phyloP scores from a whole-genome alignment of 2,113 vertebrate species.

The Rhodinocichla rosea region DNA sequence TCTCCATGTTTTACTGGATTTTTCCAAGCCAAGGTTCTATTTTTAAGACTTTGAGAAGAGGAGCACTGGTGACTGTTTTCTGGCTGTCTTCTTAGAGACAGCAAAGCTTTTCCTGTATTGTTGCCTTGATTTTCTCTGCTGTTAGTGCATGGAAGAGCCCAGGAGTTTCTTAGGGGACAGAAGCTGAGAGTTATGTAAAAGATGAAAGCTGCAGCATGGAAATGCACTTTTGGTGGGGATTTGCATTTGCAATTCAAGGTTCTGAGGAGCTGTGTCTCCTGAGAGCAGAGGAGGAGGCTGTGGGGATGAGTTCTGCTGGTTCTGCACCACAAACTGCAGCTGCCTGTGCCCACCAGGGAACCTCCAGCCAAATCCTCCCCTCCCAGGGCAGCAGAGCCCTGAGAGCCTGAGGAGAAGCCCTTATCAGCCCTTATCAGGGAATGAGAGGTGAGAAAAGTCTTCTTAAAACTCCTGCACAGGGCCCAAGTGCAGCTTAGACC shows the following conservation, averaged over 20 bases:
- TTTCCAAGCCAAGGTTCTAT: neutral
- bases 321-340: neutral
- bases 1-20: neutral
- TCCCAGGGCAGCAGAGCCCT: neutral
- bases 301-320: neutral
- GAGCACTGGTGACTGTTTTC: neutral
- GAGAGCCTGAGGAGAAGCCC: neutral
- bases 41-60: neutral
- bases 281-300: neutral
- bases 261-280: neutral
- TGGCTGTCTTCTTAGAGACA: neutral
- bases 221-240: neutral
- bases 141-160: neutral
- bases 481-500: neutral
- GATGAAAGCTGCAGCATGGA: constrained; percentile 9
- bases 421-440: neutral
- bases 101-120: neutral
- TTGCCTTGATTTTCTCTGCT: neutral
- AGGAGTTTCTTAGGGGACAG: neutral
- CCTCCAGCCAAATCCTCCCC: neutral
- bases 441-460: neutral
- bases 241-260: neutral
- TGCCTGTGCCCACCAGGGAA: neutral
- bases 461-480: neutral
- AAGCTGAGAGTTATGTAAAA: neutral